These are phyloP conservation scores for Pelvicachromis taeniatus DNA, from an alignment of 2,113 vertebrate species.

Conservation along the genomic window DNA sequence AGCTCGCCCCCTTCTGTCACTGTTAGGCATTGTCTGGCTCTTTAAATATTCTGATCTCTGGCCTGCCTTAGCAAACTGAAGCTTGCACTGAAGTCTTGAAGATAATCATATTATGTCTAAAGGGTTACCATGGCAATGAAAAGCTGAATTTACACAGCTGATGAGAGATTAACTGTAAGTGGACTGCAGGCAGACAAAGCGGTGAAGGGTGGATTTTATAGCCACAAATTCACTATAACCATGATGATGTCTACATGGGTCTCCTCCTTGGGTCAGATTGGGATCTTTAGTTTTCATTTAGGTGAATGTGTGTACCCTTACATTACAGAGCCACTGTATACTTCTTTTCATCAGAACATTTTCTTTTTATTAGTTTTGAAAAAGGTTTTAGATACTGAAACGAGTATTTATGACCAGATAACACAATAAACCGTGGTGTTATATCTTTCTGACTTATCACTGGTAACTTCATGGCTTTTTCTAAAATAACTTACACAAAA, in stretches of 20 bases:
- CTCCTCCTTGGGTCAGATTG: background rate
- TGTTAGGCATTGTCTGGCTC: background rate
- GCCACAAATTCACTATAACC: background rate
- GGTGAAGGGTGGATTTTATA: background rate
- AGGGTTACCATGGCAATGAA: conserved; percentile 5
- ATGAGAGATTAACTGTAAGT: background rate
- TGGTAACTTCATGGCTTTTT: background rate
- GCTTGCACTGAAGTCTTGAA: background rate
- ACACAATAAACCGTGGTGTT: background rate
- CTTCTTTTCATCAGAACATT: background rate
- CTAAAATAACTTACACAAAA: background rate
- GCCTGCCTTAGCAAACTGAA: background rate
- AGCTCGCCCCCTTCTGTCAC: conserved; percentile 1
- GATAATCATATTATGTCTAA: background rate
- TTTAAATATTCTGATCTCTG: background rate
- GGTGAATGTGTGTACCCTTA: background rate
- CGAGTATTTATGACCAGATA: background rate
- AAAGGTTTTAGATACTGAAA: background rate
- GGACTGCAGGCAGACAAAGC: background rate
- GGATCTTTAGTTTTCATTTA: background rate
- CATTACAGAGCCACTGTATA: background rate
- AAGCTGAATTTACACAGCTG: background rate
- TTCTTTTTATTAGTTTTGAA: background rate
- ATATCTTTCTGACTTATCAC: background rate
- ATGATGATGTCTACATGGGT: background rate